Evolutionary conservation across 2,888 invertebrate genomes (phyloP).

Genomic region (Tetropium fuscum): DNA sequence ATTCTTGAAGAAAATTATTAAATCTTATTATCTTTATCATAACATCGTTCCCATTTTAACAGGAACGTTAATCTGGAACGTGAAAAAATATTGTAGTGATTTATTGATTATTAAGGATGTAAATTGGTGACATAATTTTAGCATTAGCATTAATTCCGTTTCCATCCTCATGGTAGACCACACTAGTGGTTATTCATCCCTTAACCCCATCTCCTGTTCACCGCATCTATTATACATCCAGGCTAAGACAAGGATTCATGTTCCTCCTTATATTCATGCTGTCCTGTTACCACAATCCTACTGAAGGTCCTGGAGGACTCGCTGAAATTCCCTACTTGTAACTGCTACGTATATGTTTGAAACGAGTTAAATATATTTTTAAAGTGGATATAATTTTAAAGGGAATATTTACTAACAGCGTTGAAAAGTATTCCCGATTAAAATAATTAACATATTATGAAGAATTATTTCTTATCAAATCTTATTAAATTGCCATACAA

Average conservation of each 20-base stretch:
- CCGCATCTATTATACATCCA: conserved; percentile 57
- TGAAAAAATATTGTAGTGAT: conserved; percentile 26
- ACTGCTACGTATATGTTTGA: too few species aligned
- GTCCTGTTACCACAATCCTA: conserved; percentile 54
- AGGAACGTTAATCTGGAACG: too few species aligned
- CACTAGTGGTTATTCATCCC: conserved; percentile 41
- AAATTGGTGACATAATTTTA: conserved; percentile 59
- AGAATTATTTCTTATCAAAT: too few species aligned
- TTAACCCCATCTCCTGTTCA: conserved; percentile 39
- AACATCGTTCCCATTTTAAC: too few species aligned
- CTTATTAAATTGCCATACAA: too few species aligned
- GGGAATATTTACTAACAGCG: too few species aligned
- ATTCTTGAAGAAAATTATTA: too few species aligned
- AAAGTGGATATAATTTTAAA: too few species aligned
- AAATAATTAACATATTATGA: too few species aligned
- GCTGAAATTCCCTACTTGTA: conserved; percentile 11
- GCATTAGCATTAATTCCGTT: conserved; percentile 54
- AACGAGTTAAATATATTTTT: too few species aligned
- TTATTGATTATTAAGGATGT: conserved; percentile 49
- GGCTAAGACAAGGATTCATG: conserved; percentile 46
- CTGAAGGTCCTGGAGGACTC: conserved; percentile 53
- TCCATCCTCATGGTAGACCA: conserved; percentile 31
- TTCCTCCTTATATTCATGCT: conserved; percentile 49
- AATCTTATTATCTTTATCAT: too few species aligned
- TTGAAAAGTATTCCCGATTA: too few species aligned